phyloP scores from a whole-genome alignment of 2,888 invertebrate species.

The Eupithecia subfuscata region DNA sequence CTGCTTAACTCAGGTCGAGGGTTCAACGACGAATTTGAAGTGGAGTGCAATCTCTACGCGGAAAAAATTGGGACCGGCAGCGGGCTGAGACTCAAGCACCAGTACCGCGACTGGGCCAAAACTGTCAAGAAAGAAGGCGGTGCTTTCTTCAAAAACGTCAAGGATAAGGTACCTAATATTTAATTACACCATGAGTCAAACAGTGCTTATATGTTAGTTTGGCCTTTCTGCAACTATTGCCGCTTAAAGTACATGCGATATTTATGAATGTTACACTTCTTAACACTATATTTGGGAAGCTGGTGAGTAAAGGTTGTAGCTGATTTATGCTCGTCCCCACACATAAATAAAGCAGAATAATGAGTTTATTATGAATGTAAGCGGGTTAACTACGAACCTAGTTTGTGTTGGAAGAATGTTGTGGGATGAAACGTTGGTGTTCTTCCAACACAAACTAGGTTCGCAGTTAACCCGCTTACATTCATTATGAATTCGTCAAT shows the following conservation, averaged over 20 bases:
- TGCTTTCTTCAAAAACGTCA: constrained; percentile 93
- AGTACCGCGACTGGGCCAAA: constrained; percentile 90
- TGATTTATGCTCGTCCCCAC: neutral
- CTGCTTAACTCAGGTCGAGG: constrained; percentile 96
- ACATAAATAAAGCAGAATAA: neutral
- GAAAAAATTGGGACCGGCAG: constrained; percentile 78
- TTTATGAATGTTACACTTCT: neutral
- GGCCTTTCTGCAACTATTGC: neutral
- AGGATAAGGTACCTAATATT: constrained; percentile 88
- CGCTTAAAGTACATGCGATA: neutral
- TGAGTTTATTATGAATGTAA: too few relatives aligned
- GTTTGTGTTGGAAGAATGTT: too few relatives aligned
- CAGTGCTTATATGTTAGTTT: neutral
- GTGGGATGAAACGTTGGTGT: too few relatives aligned
- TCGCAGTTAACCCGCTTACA: too few relatives aligned
- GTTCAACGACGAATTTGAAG: constrained; percentile 97
- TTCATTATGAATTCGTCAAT: too few relatives aligned
- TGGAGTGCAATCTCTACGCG: constrained; percentile 87
- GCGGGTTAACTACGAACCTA: too few relatives aligned
- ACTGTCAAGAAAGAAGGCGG: constrained; percentile 92
- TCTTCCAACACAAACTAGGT: too few relatives aligned
- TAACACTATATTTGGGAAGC: neutral
- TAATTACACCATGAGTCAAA: neutral
- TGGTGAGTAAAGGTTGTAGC: neutral
- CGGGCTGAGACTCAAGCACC: constrained; percentile 76